These are phyloP conservation scores for Mythimna impura DNA, from an alignment of 2,888 invertebrate genomes.

Conservation along the genomic window DNA sequence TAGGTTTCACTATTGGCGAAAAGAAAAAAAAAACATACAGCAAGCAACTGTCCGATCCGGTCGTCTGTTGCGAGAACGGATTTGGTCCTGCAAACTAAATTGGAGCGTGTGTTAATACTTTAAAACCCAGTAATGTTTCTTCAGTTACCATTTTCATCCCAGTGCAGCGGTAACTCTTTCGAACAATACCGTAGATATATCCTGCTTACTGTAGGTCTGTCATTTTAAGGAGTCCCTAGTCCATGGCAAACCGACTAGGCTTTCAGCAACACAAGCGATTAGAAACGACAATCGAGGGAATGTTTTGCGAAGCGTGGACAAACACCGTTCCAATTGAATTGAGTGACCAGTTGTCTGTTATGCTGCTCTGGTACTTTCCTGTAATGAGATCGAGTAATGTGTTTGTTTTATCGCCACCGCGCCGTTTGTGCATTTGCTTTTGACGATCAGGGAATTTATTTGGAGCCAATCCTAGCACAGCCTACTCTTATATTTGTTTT, in stretches of 20 bases:
- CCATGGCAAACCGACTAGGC: conserved; percentile 30
- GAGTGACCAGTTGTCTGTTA: conserved; percentile 39
- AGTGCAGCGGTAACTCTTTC: too few species aligned
- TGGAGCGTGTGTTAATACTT: too few species aligned
- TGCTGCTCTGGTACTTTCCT: conserved; percentile 28
- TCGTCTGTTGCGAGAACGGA: too few species aligned
- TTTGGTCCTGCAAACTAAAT: too few species aligned
- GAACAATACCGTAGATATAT: too few species aligned
- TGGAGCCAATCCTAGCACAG: neutral
- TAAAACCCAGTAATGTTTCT: too few species aligned
- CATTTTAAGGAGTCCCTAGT: conserved; percentile 7
- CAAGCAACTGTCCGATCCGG: too few species aligned
- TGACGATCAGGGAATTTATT: conserved; percentile 6
- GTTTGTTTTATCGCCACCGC: conserved; percentile 31
- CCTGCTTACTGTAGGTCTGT: neutral
- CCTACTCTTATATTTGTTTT: neutral
- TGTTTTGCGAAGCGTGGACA: conserved; percentile 38
- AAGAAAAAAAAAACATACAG: too few species aligned
- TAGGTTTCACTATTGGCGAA: too few species aligned
- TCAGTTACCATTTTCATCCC: too few species aligned
- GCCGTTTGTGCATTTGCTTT: neutral
- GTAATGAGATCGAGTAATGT: conserved; percentile 45
- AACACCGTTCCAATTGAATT: conserved; percentile 41
- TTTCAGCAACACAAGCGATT: conserved; percentile 32
- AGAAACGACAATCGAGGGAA: conserved; percentile 30